phyloP scores from a whole-genome alignment of 2,797 vertebrate genomes.

The Ciconia nigra region DNA sequence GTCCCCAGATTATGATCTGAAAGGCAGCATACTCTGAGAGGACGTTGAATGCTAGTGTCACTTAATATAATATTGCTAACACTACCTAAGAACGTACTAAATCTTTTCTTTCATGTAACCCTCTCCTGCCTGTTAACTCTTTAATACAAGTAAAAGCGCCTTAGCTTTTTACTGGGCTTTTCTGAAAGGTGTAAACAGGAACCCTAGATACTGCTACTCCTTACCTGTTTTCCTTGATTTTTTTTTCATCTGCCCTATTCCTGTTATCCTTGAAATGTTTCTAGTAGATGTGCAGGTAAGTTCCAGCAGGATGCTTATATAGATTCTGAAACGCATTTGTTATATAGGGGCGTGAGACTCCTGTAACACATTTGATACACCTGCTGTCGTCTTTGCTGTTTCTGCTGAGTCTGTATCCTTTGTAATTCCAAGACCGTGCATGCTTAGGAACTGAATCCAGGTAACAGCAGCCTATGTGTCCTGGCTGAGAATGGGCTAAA shows the following conservation, averaged over 20 bases:
- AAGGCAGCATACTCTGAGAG: neutral
- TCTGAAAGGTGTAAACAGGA: neutral
- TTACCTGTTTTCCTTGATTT: neutral
- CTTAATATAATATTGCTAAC: neutral
- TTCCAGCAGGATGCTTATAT: neutral
- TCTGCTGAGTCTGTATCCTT: neutral
- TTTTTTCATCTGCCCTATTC: neutral
- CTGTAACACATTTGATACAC: neutral
- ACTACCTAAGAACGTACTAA: neutral
- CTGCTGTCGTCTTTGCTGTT: neutral
- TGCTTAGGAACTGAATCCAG: neutral
- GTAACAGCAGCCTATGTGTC: neutral
- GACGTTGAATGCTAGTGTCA: neutral
- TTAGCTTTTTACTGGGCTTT: neutral
- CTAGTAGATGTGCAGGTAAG: neutral
- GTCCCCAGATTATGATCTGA: neutral
- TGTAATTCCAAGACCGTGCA: neutral
- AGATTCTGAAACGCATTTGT: neutral
- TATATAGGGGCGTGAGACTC: fast-evolving
- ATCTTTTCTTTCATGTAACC: neutral
- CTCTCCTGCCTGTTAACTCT: neutral
- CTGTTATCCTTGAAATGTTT: neutral
- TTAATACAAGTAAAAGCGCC: neutral
- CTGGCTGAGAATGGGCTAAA: neutral
- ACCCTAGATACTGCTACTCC: neutral